Base-by-base conservation (phyloP, 1,140 invertebrate genomes). In the Drosophila kurseongensis region DNA sequence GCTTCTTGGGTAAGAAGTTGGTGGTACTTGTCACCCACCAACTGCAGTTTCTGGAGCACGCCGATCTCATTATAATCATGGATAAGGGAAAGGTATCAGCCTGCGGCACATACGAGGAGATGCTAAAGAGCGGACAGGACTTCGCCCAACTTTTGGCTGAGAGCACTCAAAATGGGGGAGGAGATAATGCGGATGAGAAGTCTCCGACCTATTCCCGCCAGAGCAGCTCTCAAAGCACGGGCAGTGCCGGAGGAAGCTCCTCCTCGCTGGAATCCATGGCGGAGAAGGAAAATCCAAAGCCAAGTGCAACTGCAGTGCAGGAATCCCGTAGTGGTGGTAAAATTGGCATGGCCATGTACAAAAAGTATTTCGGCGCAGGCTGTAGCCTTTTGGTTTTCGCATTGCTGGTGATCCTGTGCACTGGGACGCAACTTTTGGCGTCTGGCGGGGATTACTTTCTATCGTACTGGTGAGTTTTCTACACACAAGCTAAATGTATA, bases 1-100 rank as follows among this genome's bases (percentile, higher is more conserved):
- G 86, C 93, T 68, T 75, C 67, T 9, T 93, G 86, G 1, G 94
- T 93, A 29, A 68, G 0, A 45, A 85, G 78, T 95, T 95, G 0
- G 92, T 95, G 52, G 94, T 97, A 52, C 93, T 97, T 10, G 96
- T 97, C 2, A 97, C 97, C 3, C 96, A 97, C 93, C 96, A 97
- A 89, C 92, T 97, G 41, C 97, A 97, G 80, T 97, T 95, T 78
- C 91, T 98, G 5, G 95, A 95, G 81, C 93, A 95, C n/a, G 96
- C 96, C 14, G 95, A 96, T 83, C 91, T 94, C 47, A 95, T 97
- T 60, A 80, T 96, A 5, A 93, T 97, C 3, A 83, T 97, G 45
- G 96, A 96, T 91, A 95, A 96, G 90, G 93, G 93, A 3, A 91
- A 92, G 78, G 80, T 93, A 77, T 75, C 90, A 89, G 61, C 95